Conservation (phyloP, 2,888 invertebrate genomes). For the Lithophane leautieri region DNA sequence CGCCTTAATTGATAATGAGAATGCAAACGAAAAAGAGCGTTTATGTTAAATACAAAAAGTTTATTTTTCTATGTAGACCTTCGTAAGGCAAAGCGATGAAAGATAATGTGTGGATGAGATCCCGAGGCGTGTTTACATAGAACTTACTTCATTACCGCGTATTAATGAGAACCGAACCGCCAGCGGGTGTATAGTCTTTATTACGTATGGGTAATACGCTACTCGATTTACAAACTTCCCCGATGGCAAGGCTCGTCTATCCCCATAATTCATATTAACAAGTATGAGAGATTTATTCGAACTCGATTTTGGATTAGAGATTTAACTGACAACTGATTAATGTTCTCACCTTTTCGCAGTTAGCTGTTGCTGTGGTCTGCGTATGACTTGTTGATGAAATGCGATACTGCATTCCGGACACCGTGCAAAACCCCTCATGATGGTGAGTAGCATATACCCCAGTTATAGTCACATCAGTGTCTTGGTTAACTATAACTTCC, state of each 20-base stretch:
- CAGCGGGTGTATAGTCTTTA: constrained; percentile 77
- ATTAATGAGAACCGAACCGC: constrained; percentile 85
- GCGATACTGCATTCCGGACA: constrained; percentile 96
- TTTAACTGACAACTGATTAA: constrained; percentile 21
- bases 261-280: constrained; percentile 43
- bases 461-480: constrained; percentile 96
- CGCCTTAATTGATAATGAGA: constrained; percentile 72
- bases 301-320: background rate
- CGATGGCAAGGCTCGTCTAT: constrained; percentile 46
- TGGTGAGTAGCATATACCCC: constrained; percentile 96
- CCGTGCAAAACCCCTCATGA: constrained; percentile 96
- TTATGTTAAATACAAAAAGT: constrained; percentile 73
- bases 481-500: constrained; percentile 95
- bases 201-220: constrained; percentile 74
- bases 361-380: constrained; percentile 95
- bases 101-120: constrained; percentile 83
- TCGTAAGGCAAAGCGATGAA: constrained; percentile 75
- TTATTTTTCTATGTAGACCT: constrained; percentile 75
- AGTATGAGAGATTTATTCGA: constrained; percentile 40
- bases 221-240: constrained; percentile 76
- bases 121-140: constrained; percentile 86
- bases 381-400: constrained; percentile 96
- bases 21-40: constrained; percentile 67
- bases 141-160: constrained; percentile 88
- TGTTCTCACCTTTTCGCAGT: constrained; percentile 91